These are phyloP conservation scores for Aphelinus certus DNA, from an alignment of 1,140 invertebrate genomes.

Conservation along the genomic window DNA sequence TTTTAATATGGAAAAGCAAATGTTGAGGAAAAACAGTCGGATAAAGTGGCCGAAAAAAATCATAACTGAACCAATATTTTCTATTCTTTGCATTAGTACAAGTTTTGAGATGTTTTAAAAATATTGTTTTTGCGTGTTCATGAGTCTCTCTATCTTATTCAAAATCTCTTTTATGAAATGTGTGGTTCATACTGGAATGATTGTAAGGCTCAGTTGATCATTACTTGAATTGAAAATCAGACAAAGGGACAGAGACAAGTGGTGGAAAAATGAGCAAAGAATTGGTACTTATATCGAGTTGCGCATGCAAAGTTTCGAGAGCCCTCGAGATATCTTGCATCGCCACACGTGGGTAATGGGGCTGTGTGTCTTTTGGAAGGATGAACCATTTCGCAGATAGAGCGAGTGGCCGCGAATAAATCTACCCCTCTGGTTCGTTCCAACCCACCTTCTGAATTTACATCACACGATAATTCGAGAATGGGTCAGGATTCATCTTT, in stretches of 20 bases:
- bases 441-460: neutral
- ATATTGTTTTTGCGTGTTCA: no score
- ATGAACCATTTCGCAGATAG: constrained; percentile 1
- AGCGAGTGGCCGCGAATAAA: constrained; percentile 4
- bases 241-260: neutral
- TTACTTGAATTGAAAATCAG: no score
- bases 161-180: no score
- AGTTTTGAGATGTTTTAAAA: no score
- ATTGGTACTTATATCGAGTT: neutral
- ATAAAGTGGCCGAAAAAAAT: neutral
- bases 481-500: no score
- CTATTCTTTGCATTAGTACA: constrained; percentile 14
- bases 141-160: no score
- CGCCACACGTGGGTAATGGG: constrained; percentile 5
- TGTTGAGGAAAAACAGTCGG: neutral
- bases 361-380: neutral
- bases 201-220: no score
- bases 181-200: no score
- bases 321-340: neutral
- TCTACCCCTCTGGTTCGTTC: neutral
- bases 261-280: neutral
- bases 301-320: neutral
- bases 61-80: neutral
- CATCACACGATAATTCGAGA: no score
- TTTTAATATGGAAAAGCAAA: no score